A percentile compares a stretch with the other conserved stretches of the same genome.
These are phyloP conservation scores for Monoplex corrugatus DNA, from an alignment of 2,888 invertebrate species.

Conservation along the genomic window DNA sequence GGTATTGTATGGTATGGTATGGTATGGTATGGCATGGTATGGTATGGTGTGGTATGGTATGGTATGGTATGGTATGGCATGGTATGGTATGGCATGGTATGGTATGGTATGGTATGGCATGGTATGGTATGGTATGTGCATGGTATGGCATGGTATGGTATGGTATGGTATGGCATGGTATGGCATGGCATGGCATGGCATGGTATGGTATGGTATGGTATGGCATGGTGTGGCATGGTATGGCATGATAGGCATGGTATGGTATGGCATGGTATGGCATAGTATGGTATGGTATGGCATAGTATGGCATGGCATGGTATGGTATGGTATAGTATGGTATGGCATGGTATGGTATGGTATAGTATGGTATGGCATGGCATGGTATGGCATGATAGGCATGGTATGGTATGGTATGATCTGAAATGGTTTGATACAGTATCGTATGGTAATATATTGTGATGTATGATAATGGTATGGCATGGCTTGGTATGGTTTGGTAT, in stretches of 20 bases:
- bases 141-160: too few species aligned
- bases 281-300: constrained; percentile 25
- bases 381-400: constrained; percentile 17
- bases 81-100: neutral
- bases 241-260: neutral
- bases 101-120: constrained; percentile 20
- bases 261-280: neutral
- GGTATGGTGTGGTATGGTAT: neutral
- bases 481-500: neutral
- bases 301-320: constrained; percentile 6
- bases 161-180: neutral
- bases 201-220: constrained; percentile 15
- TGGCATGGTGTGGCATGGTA: constrained; percentile 12
- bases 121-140: neutral
- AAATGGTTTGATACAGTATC: neutral
- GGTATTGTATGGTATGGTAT: too few species aligned
- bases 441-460: too few species aligned
- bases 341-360: constrained; percentile 13
- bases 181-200: neutral
- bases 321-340: constrained; percentile 16
- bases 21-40: too few species aligned
- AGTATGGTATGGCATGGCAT: constrained; percentile 1
- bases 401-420: constrained; percentile 22
- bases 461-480: neutral
- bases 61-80: neutral